Evolutionary conservation across 53 echinoderm and acorn worm species (phyloP), one percentile per base, ranked within the genome.

Genomic region (Stichopus horrens): DNA sequence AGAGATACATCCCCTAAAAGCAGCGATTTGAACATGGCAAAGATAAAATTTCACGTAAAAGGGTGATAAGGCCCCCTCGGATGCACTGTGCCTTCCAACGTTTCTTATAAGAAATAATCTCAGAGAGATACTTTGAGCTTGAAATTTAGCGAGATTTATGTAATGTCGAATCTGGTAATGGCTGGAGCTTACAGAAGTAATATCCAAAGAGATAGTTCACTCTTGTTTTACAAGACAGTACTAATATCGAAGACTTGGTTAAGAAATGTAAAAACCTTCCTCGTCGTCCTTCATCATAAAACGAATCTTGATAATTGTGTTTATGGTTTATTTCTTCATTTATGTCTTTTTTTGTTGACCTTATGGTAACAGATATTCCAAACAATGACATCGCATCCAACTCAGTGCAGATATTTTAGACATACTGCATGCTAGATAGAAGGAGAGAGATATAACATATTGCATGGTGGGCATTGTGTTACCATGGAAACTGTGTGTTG

Each of bases 41-140:
- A 71, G 71, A 71, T 71, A 71, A 71, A 71, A 71, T 71, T 71
- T 71, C 71, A 71, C 71, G 71, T 71, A 71, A 71, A 71, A 71
- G 71, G 71, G 71, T 71, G 71, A 71, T 71, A 18, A 71, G 71
- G 71, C 71, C 71, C 19, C 71, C 71, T 71, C 71, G 71, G 71
- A 71, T 71, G 71, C 19, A 71, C 71, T 16, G 16, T 71, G 19
- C 71, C 71, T 71, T 71, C 71, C 18, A 71, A 71, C 21, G 19
- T 71, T 71, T 59, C 19, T 20, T 18, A 71, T 71, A 71, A 71
- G 71, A 71, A 37, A 18, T 18, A 71, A 71, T 71, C 71, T 71
- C 71, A n/a, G 18, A 71, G 16, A 18, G 71, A 13, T 71, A 71
- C 71, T 71, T 71, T 13, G 71, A 18, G 19, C n/a, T 71, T 7